Evolutionary conservation across 2,888 invertebrate genomes (phyloP), one percentile per base, ranked within the genome.

Genomic region (Sicus ferrugineus): DNA sequence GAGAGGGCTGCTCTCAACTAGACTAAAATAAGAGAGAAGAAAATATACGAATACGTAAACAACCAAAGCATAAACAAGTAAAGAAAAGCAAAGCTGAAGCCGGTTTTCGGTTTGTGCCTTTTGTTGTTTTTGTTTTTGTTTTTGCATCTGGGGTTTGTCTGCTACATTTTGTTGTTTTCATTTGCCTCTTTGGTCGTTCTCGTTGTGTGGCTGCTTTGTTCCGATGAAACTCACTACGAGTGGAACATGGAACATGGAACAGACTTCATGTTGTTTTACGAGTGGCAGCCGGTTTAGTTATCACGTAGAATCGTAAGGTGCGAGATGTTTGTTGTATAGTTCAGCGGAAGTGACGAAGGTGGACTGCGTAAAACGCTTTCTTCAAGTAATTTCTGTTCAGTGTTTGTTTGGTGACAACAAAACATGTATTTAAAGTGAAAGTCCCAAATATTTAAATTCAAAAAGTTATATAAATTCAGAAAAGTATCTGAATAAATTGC

Each of bases 241-340:
- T 52, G 23, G 26, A 46, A 30, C n/a, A 46, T n/a, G n/a, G 38
- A 30, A 42, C 19, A n/a, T 16, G 34, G 61, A 48, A 21, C 42
- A 46, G n/a, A 48, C 48, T 63, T 28, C 63, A 52, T 52, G 64
- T 52, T 52, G 34, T 52, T 52, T 56, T 46, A 38, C 65, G 66
- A n/a, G 23, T 26, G 28, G 4, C 56, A 73, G 73, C 73, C 75
- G 73, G 72, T 75, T 75, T 73, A 73, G 73, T 73, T 61, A 70
- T 65, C 70, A 66, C 70, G 71, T 72, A 73, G 71, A 66, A 72
- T 70, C 71, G 67, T 64, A 72, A 70, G 71, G 72, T 71, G 31
- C 65, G 31, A 48, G 67, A 52, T 70, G 72, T 71, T 2, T 34
- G 7, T 52, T 46, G 9, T 34, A 21, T 46, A 21, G 46, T 23